These are phyloP conservation scores for Hirtodrosophila duncani DNA, from an alignment of 2,888 invertebrate genomes.

Conservation along the genomic window DNA sequence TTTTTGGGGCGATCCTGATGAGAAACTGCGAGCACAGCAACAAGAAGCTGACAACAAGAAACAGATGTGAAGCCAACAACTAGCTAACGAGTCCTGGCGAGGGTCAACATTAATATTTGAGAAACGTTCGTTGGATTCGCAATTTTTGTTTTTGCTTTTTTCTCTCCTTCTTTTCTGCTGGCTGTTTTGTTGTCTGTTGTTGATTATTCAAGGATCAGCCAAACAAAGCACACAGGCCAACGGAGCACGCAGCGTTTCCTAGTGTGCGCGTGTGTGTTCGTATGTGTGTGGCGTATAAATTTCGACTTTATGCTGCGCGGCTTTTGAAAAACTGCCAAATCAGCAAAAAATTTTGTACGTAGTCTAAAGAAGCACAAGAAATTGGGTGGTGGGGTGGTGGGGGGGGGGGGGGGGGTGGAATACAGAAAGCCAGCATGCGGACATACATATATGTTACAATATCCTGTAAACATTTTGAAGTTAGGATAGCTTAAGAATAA, in stretches of 20 bases:
- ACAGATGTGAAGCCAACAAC: slow-evolving; percentile 19
- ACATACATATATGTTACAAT: too few species aligned
- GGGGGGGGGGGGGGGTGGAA: too few species aligned
- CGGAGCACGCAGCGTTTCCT: slow-evolving; percentile 37
- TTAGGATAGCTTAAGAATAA: too few species aligned
- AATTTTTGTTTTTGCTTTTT: slow-evolving; percentile 18
- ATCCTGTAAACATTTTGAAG: too few species aligned
- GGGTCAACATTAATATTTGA: slow-evolving; percentile 72
- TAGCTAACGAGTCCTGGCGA: slow-evolving; percentile 51
- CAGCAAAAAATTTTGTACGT: slow-evolving; percentile 62
- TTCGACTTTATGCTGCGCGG: slow-evolving; percentile 32
- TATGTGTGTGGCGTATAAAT: slow-evolving; percentile 48
- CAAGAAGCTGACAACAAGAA: not conserved
- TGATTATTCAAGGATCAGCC: slow-evolving; percentile 71
- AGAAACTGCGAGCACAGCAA: slow-evolving; percentile 21
- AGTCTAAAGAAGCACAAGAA: slow-evolving; percentile 43
- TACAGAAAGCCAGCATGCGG: too few species aligned
- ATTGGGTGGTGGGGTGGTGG: not conserved
- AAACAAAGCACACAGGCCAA: slow-evolving; percentile 72
- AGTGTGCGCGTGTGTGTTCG: not conserved
- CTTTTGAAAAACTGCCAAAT: slow-evolving; percentile 51
- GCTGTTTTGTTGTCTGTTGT: slow-evolving; percentile 44
- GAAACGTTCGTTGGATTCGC: slow-evolving; percentile 58
- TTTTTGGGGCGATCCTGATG: slow-evolving; percentile 32
- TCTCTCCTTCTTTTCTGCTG: slow-evolving; percentile 28